Evolutionary conservation across 2,888 invertebrate species (phyloP), one percentile per base, ranked within the genome.

Genomic region (Philonicus albiceps): DNA sequence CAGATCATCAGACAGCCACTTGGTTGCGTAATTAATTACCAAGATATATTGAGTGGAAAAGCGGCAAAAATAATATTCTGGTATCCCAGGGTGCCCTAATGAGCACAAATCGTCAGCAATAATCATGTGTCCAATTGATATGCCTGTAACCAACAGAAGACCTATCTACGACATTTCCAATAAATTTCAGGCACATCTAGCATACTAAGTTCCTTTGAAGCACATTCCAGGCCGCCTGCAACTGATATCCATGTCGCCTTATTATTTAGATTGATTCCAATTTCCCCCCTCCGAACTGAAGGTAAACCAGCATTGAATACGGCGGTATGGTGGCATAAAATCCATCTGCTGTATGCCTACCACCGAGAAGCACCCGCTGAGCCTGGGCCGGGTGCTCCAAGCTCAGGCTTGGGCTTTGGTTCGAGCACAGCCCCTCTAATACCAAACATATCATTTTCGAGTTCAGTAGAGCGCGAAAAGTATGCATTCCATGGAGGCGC

Each of bases 391-490:
- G 37, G 37, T 74, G 13, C 16, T 30, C 74, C 22, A 74, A 34
- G 11, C 37, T 11, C 8, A n/a, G 37, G 22, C n/a, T 37, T 1
- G 30, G n/a, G 6, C 84, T n/a, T n/a, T 8, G 31, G 72, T 2
- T 43, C 22, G 43, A n/a, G 84, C 7, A 53, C 19, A 43, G 64
- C 40, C 30, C 53, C 73, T 73, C 73, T 73, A 73, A 84, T 73
- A 31, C 84, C 49, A 78, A 86, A 72, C 78, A 86, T 78, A 86
- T 86, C 86, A 86, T 86, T 86, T 86, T 86, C 86, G 64, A 86
- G 86, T 86, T 86, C 86, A 86, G 78, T 86, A 64, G 86, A 86
- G 86, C 86, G 78, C 40, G 72, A 86, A 86, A 86, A 86, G 73
- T 84, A 84, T 84, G 84, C 84, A 73, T 73, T 84, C 43, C 72